These are phyloP conservation scores for Phylloscopus collybita DNA, from an alignment of 2,797 vertebrate genomes.

Conservation along the genomic window DNA sequence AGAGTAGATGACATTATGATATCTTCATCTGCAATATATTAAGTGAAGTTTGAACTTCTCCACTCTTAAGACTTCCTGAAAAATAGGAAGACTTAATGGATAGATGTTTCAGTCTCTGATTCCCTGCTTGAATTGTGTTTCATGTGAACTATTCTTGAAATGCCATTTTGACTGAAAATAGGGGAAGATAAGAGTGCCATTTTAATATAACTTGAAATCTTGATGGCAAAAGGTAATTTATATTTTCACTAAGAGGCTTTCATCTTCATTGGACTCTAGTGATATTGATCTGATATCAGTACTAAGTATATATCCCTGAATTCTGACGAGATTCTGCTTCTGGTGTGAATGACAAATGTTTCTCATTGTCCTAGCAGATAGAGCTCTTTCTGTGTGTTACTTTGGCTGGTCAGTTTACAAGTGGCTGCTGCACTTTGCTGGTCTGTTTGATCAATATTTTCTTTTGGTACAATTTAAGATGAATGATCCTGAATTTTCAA, in stretches of 20 bases:
- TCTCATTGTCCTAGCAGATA: not conserved
- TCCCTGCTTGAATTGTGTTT: not conserved
- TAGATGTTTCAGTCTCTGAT: not conserved
- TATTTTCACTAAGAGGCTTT: constrained; percentile 38
- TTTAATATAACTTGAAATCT: constrained; percentile 23
- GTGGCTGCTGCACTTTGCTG: not conserved
- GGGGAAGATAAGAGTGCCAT: not conserved
- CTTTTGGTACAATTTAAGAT: not conserved
- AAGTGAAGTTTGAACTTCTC: not conserved
- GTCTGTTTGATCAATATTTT: not conserved
- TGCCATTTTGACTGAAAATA: not conserved
- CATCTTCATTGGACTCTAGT: not conserved
- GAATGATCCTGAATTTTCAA: not conserved
- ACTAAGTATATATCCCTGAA: not conserved
- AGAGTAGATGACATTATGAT: not conserved
- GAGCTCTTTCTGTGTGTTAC: not conserved
- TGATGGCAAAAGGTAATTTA: constrained; percentile 6
- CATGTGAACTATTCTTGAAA: not conserved
- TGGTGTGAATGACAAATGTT: not conserved
- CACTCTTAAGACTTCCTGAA: not conserved
- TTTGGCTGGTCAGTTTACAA: not conserved
- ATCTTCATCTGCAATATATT: not conserved
- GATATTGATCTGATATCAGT: not conserved
- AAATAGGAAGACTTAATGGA: not conserved
- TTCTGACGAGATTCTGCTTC: not conserved